Base-by-base conservation (phyloP, 2,113 vertebrate genomes). In the Phycodurus eques region DNA sequence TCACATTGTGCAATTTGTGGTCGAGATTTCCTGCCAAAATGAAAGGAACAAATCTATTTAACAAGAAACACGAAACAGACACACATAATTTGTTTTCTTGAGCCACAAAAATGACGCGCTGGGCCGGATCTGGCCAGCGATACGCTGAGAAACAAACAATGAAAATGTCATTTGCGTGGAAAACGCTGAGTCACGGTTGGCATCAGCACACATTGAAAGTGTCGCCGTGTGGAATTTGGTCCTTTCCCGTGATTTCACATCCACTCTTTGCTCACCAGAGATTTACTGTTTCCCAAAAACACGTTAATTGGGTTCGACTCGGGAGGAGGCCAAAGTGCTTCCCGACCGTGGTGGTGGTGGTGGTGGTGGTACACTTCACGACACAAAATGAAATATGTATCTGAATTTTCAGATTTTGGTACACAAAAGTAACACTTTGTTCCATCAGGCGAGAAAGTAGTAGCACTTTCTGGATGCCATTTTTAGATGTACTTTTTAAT, bases 201-300 rank as follows among this genome's bases (percentile, higher is more conserved):
- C 68, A 60, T 74, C 53, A 49, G 68, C 71, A 69, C 66, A 72
- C 68, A 22, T 73, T 70, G 5, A 61, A 73, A 51, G 11, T 59
- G 49, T 59, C 2, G 12, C 60, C 39, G 72, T 86, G 87, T 88
- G 90, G 90, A 91, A 92, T 92, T 88, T 89, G 75, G 70, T 68
- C 72, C 77, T 67, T 89, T 86, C 72, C 66, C 31, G 83, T 67
- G 86, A 87, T 74, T 87, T 87, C 70, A 80, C 81, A 70, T 70
- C 15, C 67, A 56, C 20, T 68, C 72, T 86, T 90, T 88, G 78
- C 79, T 75, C 51, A 3, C 47, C 70, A 70, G 69, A 83, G 87
- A 90, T 91, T 90, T 88, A 92, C 74, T 63, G 79, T 82, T 88
- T 88, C 72, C 78, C 86, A 56, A 84, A 89, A 90, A 80, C 61